Evolutionary conservation across 2,888 invertebrate species (phyloP).

Genomic region (Polydrusus pterygomalis): DNA sequence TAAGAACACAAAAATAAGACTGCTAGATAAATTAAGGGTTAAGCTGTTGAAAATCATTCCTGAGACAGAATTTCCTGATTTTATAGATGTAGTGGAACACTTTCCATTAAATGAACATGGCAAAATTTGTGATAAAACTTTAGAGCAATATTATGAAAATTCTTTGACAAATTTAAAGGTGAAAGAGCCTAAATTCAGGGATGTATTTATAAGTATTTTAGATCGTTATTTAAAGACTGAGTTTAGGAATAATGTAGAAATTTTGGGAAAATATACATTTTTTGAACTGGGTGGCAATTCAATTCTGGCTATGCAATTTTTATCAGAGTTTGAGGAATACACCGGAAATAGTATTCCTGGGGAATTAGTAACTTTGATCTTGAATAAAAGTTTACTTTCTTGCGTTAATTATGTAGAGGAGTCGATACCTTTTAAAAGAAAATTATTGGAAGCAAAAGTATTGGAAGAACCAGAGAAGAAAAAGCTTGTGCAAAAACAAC

Average conservation of each 20-base stretch:
- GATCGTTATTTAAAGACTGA: slow-evolving; percentile 50
- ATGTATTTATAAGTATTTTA: slow-evolving; percentile 63
- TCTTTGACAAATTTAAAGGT: slow-evolving; percentile 27
- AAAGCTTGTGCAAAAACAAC: slow-evolving; percentile 23
- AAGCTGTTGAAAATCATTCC: slow-evolving; percentile 66
- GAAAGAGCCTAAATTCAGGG: background rate
- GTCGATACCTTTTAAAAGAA: slow-evolving; percentile 63
- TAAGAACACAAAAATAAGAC: slow-evolving; percentile 33
- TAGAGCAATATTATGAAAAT: slow-evolving; percentile 71
- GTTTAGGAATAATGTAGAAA: slow-evolving; percentile 24
- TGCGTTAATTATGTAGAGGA: slow-evolving; percentile 65
- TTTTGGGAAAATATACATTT: slow-evolving; percentile 72
- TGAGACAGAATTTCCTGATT: slow-evolving; percentile 76
- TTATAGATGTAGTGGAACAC: slow-evolving; percentile 75
- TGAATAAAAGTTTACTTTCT: slow-evolving; percentile 72
- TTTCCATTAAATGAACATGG: slow-evolving; percentile 81
- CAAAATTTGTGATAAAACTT: slow-evolving; percentile 76
- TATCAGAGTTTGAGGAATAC: slow-evolving; percentile 74
- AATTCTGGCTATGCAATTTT: slow-evolving; percentile 79
- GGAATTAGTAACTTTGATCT: slow-evolving; percentile 74
- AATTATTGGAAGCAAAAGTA: background rate
- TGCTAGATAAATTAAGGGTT: slow-evolving; percentile 64
- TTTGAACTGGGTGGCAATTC: slow-evolving; percentile 82
- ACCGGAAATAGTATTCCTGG: slow-evolving; percentile 71
- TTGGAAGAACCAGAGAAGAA: background rate